These are phyloP conservation scores for Donacobius atricapilla DNA, from an alignment of 2,113 vertebrate genomes.

Conservation along the genomic window DNA sequence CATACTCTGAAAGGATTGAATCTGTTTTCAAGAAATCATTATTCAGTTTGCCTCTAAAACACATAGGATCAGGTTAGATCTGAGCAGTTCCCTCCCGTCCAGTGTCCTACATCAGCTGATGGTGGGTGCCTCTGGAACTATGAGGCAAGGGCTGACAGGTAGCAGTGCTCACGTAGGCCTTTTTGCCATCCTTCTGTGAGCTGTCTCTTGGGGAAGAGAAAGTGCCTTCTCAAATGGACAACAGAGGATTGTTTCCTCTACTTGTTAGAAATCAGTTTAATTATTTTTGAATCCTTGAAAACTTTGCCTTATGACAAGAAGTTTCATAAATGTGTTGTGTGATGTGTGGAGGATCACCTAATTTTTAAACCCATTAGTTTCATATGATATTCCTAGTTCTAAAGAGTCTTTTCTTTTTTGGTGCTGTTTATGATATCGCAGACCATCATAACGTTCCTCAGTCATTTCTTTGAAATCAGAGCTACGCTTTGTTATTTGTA, in stretches of 20 bases:
- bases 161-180: background rate
- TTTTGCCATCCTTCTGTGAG: background rate
- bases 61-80: background rate
- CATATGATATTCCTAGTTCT: background rate
- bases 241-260: background rate
- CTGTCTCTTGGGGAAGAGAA: background rate
- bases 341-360: background rate
- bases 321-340: background rate
- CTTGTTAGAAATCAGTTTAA: background rate
- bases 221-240: background rate
- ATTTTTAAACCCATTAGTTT: background rate
- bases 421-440: background rate
- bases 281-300: background rate
- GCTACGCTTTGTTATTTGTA: background rate
- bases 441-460: background rate
- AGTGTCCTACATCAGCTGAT: background rate
- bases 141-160: background rate
- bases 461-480: background rate
- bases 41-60: background rate
- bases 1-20: fast-evolving
- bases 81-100: background rate
- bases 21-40: background rate
- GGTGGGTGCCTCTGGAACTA: background rate
- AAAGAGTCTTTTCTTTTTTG: background rate
- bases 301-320: background rate